Conservation (phyloP, 2,888 invertebrate genomes). For the Chironomus tentans region DNA sequence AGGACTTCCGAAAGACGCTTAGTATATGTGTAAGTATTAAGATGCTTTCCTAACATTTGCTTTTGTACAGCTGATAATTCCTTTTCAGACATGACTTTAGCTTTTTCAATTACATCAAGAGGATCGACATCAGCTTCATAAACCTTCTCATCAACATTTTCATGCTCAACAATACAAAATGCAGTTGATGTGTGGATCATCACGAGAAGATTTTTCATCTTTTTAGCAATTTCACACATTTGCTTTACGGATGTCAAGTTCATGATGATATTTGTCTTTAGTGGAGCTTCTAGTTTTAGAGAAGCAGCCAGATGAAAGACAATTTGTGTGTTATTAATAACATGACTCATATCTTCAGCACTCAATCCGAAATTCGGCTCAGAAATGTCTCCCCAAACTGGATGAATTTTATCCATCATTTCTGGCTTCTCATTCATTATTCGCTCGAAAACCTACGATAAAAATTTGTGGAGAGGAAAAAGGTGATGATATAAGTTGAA, state of each 20-base stretch:
- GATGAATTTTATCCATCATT: slow-evolving; percentile 62
- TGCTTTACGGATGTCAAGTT: slow-evolving; percentile 79
- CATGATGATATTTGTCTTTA: slow-evolving; percentile 82
- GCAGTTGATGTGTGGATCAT: slow-evolving; percentile 43
- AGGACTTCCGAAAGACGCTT: slow-evolving; percentile 9
- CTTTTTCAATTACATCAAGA: slow-evolving; percentile 59
- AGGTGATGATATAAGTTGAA: too few relatives aligned
- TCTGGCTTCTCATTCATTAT: slow-evolving; percentile 59
- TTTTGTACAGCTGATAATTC: slow-evolving; percentile 58
- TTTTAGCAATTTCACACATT: slow-evolving; percentile 53
- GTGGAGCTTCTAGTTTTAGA: slow-evolving; percentile 76
- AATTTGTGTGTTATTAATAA: slow-evolving; percentile 61
- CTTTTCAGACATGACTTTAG: slow-evolving; percentile 61
- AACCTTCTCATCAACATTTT: slow-evolving; percentile 72
- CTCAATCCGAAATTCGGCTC: slow-evolving; percentile 52
- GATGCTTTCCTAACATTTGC: slow-evolving; percentile 50
- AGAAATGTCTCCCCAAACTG: slow-evolving; percentile 65
- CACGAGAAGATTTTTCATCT: neutral
- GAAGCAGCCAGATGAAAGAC: slow-evolving; percentile 92
- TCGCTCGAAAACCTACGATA: slow-evolving; percentile 54
- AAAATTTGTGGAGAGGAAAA: too few relatives aligned
- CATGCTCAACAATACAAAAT: slow-evolving; percentile 88
- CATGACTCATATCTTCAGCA: slow-evolving; percentile 47
- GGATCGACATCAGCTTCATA: slow-evolving; percentile 64
- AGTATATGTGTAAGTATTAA: slow-evolving; percentile 9